Percentiles rank a stretch among this genome's conserved stretches.
phyloP scores from a whole-genome alignment of 1,140 invertebrate species.

The Plutomurus gul region DNA sequence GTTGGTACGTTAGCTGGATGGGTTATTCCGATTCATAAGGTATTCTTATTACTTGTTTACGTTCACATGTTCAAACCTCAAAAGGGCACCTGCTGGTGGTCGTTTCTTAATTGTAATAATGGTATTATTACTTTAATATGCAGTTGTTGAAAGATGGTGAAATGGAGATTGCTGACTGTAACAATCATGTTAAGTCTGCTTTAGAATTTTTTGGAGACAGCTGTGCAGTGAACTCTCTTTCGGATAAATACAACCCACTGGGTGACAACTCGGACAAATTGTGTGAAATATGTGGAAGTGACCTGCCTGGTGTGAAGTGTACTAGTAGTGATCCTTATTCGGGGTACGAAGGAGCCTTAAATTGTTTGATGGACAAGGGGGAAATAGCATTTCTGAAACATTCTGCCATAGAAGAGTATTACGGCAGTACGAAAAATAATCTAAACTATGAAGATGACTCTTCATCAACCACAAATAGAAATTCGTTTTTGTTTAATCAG shows the following conservation, averaged over 20 bases:
- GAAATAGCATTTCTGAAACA: conserved; percentile 93
- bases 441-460: background rate
- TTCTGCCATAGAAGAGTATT: conserved; percentile 72
- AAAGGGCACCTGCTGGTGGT: background rate
- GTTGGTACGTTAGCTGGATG: conserved; percentile 91
- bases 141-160: conserved; percentile 79
- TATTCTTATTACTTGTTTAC: conserved; percentile 58
- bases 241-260: conserved; percentile 92
- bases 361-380: conserved; percentile 81
- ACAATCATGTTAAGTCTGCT: conserved; percentile 93
- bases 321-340: conserved; percentile 85
- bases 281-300: conserved; percentile 82
- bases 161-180: conserved; percentile 86
- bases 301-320: conserved; percentile 75
- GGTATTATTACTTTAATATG: conserved; percentile 18
- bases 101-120: conserved; percentile 6
- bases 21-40: conserved; percentile 84
- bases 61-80: background rate
- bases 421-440: background rate
- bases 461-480: background rate
- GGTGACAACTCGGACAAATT: conserved; percentile 80
- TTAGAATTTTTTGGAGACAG: conserved; percentile 86
- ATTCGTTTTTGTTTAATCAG: background rate
- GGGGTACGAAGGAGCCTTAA: conserved; percentile 86
- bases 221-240: conserved; percentile 89